These are phyloP conservation scores for Sinocyclocheilus grahami DNA, from an alignment of 2,113 vertebrate species.

Conservation along the genomic window DNA sequence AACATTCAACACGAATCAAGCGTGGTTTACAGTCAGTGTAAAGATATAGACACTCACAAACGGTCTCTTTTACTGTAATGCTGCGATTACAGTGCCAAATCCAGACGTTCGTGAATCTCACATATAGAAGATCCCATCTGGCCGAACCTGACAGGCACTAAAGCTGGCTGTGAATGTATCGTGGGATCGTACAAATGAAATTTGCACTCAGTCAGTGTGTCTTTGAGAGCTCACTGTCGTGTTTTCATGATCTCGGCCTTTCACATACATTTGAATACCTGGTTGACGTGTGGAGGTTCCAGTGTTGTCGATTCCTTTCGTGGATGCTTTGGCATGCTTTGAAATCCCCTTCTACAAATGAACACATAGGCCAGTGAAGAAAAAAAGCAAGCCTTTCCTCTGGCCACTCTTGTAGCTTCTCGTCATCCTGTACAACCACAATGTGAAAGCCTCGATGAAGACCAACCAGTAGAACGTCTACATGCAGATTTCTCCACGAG, in stretches of 20 bases:
- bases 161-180: conserved; percentile 38
- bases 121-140: not conserved
- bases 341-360: conserved; percentile 55
- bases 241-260: not conserved
- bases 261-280: conserved; percentile 9
- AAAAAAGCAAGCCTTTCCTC: conserved; percentile 53
- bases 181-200: not conserved
- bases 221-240: not conserved
- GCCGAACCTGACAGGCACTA: not conserved
- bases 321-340: conserved; percentile 74
- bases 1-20: not conserved
- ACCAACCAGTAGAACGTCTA: conserved; percentile 61
- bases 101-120: not conserved
- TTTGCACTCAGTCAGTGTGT: not conserved
- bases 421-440: conserved; percentile 65
- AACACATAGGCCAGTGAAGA: conserved; percentile 64
- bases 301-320: conserved; percentile 72
- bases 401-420: conserved; percentile 58
- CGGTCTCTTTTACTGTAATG: not conserved
- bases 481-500: conserved; percentile 67
- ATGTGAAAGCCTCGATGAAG: conserved; percentile 62
- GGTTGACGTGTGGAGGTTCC: conserved; percentile 62
- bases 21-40: conserved; percentile 12
- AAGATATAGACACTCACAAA: not conserved
- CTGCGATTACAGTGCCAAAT: conserved; percentile 38